These are phyloP conservation scores for Clitarchus hookeri DNA, from an alignment of 2,888 invertebrate genomes.

Conservation along the genomic window DNA sequence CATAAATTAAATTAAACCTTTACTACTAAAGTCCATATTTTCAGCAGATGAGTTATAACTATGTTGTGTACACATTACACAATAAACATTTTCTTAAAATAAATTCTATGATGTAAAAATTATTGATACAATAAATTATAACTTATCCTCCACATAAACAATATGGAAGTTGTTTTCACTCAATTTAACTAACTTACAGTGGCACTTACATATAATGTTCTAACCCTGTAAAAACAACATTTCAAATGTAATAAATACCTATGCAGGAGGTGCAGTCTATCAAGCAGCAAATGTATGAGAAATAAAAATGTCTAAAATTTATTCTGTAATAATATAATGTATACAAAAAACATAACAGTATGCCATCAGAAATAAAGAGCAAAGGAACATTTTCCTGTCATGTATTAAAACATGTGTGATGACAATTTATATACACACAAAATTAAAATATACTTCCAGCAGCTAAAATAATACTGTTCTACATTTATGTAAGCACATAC, in stretches of 20 bases:
- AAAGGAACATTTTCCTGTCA: too few relatives aligned
- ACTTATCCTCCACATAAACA: not conserved
- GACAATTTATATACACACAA: too few relatives aligned
- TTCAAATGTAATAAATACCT: not conserved
- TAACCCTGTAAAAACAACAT: not conserved
- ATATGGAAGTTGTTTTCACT: not conserved
- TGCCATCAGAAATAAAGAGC: too few relatives aligned
- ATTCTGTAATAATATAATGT: too few relatives aligned
- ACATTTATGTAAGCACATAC: too few relatives aligned
- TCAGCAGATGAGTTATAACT: not conserved
- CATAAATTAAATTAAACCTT: not conserved
- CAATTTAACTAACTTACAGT: not conserved
- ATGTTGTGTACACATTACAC: not conserved
- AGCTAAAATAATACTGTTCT: too few relatives aligned
- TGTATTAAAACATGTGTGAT: too few relatives aligned
- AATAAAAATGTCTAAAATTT: too few relatives aligned
- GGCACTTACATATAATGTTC: not conserved
- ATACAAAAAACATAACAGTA: too few relatives aligned
- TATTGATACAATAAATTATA: not conserved
- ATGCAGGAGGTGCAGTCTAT: not conserved
- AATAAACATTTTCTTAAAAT: not conserved
- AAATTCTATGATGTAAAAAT: not conserved
- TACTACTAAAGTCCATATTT: not conserved
- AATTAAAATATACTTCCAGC: too few relatives aligned
- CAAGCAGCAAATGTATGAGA: too few relatives aligned